These are phyloP conservation scores for Cepaea nemoralis DNA, from an alignment of 1,140 invertebrate genomes.

Conservation along the genomic window DNA sequence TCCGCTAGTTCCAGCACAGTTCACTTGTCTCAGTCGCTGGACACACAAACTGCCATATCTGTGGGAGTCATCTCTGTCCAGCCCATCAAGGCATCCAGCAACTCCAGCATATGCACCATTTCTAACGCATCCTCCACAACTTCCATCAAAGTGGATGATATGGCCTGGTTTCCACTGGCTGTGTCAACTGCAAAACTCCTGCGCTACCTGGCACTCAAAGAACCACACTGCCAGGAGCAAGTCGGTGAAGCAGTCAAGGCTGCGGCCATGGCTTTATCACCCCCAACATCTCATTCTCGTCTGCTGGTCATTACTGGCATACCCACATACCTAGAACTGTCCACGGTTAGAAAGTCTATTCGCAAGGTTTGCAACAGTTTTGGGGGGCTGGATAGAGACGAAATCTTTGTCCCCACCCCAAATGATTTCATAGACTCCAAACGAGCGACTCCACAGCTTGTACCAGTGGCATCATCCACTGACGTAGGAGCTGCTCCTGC, in stretches of 20 bases:
- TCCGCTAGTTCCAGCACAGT: constrained; percentile 15
- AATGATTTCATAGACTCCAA: constrained; percentile 1
- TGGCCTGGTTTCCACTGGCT: constrained; percentile 68
- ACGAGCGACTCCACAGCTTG: neutral
- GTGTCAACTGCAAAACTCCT: constrained; percentile 66
- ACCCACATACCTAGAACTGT: constrained; percentile 53
- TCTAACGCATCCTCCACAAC: constrained; percentile 13
- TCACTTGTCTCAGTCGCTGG: constrained; percentile 24
- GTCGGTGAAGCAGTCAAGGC: constrained; percentile 63
- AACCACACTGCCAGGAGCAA: constrained; percentile 58
- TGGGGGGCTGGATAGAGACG: constrained; percentile 65
- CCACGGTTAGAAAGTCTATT: constrained; percentile 56
- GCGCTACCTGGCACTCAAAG: constrained; percentile 60
- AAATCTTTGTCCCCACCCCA: constrained; percentile 59
- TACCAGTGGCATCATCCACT: neutral
- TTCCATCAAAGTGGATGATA: constrained; percentile 64
- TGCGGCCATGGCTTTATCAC: constrained; percentile 55
- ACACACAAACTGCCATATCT: neutral
- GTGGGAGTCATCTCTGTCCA: neutral
- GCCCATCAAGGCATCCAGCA: constrained; percentile 25
- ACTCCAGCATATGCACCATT: constrained; percentile 29
- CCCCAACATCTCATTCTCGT: constrained; percentile 61
- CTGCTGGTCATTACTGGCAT: constrained; percentile 68
- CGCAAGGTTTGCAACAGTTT: constrained; percentile 55
- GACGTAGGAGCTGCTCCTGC: neutral